Base-by-base conservation (phyloP, 2,113 vertebrate species). In the Brachypteracias leptosomus region DNA sequence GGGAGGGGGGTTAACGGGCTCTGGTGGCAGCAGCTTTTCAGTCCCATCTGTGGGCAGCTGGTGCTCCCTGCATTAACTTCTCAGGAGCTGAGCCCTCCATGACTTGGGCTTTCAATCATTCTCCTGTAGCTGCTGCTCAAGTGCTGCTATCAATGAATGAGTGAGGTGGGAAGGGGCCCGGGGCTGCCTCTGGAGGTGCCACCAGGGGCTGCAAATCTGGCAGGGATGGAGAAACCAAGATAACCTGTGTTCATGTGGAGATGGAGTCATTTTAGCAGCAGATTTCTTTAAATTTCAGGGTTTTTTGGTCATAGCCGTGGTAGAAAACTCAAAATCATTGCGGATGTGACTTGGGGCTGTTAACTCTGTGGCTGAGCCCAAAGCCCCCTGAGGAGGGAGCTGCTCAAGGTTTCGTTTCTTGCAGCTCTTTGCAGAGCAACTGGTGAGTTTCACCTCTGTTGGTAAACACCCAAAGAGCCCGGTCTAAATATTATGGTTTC, bases 11-110 rank as follows among this genome's bases (percentile, higher is more conserved):
- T n/a, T 84, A 51, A 31, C 28, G 4, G 25, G 31, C 77, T 73
- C 54, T 1, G 31, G 65, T 47, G 28, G 44, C 0, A 7, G 1
- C 57, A 67, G 79, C 21, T 78, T 81, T 89, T 49, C 76, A 40
- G 13, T 87, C 18, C 8, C 44, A 7, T 4, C 24, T 2, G 1
- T 5, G 16, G 82, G 13, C 52, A 40, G 36, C 2, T 2, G 13
- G n/a, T 31, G 46, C 81, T 83, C 52, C 33, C 81, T 10, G 5
- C 84, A 52, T 70, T 54, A 73, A 35, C 46, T 54, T 46, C 4
- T 5, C 65, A 20, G 52, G 67, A 14, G n/a, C 0, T n/a, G 31
- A 93, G 74, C 73, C 59, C 72, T 76, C 78, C 7, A 2, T 74
- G 29, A 5, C 47, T 59, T 70, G 4, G 16, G 31, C 80, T 95